phyloP scores from a whole-genome alignment of 2,113 vertebrate genomes.

The Fukomys damarensis region DNA sequence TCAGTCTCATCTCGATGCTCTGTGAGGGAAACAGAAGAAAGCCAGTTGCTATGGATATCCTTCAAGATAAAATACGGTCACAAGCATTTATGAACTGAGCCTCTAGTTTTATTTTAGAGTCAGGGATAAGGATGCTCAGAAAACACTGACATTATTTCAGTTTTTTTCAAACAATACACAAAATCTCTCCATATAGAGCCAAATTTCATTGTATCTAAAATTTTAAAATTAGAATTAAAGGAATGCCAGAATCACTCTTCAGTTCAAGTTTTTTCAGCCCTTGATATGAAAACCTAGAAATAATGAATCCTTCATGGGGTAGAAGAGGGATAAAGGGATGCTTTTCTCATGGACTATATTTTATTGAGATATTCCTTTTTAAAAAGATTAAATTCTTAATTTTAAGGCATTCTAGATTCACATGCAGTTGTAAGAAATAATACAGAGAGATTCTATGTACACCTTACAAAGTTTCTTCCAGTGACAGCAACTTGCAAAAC shows the following conservation, averaged over 20 bases:
- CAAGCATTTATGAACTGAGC: neutral
- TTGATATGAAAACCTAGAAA: neutral
- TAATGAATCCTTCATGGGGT: neutral
- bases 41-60: neutral
- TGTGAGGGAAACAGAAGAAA: slow-evolving; percentile 73
- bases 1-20: slow-evolving; percentile 96
- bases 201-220: neutral
- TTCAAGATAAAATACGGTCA: neutral
- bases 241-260: neutral
- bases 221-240: neutral
- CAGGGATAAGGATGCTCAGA: neutral
- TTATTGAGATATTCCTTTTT: neutral
- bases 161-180: neutral
- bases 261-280: neutral
- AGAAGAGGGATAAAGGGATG: neutral
- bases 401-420: neutral
- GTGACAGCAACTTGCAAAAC: neutral
- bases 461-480: neutral
- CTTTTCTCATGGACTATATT: neutral
- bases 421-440: neutral
- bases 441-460: neutral
- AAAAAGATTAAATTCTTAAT: neutral
- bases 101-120: neutral
- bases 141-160: neutral
- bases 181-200: neutral